These are phyloP conservation scores for Chionodraco myersi DNA, from an alignment of 2,113 vertebrate genomes.

Conservation along the genomic window DNA sequence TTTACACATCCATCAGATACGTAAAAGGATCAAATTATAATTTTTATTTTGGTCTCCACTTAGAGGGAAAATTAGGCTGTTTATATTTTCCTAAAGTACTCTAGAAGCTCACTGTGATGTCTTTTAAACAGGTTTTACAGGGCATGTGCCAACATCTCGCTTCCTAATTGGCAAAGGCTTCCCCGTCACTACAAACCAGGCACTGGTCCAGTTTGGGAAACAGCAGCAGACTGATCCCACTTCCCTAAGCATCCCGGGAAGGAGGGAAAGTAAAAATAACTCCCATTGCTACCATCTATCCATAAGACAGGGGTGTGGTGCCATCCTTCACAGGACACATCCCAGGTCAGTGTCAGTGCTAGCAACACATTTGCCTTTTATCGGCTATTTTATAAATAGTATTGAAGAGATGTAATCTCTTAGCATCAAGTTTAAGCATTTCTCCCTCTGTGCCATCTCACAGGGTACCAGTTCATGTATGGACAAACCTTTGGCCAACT, in stretches of 20 bases:
- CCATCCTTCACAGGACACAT: conserved; percentile 85
- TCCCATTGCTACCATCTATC: conserved; percentile 62
- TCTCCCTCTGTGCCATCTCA: conserved; percentile 24
- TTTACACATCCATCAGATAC: no score
- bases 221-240: conserved; percentile 42
- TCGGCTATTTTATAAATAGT: not conserved
- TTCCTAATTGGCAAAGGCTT: conserved; percentile 80
- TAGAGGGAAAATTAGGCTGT: no score
- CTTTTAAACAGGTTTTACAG: conserved; percentile 78
- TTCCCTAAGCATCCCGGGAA: not conserved
- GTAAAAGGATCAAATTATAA: no score
- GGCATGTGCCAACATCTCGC: conserved; percentile 77
- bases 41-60: not conserved
- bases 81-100: not conserved
- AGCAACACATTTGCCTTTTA: not conserved
- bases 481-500: conserved; percentile 83
- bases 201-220: conserved; percentile 79
- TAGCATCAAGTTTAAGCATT: not conserved
- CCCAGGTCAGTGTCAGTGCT: conserved; percentile 79
- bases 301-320: conserved; percentile 72
- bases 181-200: conserved; percentile 77
- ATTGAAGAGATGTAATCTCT: not conserved
- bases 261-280: conserved; percentile 22
- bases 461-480: conserved; percentile 84
- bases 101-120: not conserved